phyloP scores from a whole-genome alignment of 2,888 invertebrate species.

The Euspilapteryx auroguttella region DNA sequence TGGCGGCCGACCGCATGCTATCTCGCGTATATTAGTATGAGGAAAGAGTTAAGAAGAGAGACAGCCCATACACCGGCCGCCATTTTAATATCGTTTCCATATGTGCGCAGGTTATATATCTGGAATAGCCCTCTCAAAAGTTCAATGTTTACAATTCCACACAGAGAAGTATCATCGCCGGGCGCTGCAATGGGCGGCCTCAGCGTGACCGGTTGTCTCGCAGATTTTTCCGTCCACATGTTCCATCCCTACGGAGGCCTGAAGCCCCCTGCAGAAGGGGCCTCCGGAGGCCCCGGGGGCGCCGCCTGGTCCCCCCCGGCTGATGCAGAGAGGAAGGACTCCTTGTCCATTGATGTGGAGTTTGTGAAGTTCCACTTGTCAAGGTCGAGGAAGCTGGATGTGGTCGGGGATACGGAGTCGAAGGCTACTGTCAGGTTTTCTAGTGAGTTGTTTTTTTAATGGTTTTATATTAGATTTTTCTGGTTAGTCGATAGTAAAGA shows the following conservation, averaged over 20 bases:
- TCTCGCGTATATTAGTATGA: too few species aligned
- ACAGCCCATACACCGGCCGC: too few species aligned
- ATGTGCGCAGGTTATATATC: too few species aligned
- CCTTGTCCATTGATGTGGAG: constrained; percentile 93
- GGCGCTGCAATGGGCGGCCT: constrained; percentile 76
- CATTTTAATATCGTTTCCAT: neutral
- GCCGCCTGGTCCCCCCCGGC: constrained; percentile 86
- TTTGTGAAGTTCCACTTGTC: constrained; percentile 96
- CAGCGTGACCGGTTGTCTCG: constrained; percentile 93
- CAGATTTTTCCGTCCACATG: constrained; percentile 96
- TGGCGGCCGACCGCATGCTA: too few species aligned
- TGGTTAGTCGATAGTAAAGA: too few species aligned
- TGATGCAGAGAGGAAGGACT: constrained; percentile 91
- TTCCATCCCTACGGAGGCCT: constrained; percentile 98
- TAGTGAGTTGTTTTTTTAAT: constrained; percentile 55
- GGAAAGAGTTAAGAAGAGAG: too few species aligned
- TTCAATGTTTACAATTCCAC: neutral
- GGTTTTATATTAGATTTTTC: constrained; percentile 1
- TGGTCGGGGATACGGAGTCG: constrained; percentile 69
- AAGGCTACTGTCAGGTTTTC: constrained; percentile 91
- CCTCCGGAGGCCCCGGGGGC: too few species aligned
- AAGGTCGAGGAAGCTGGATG: constrained; percentile 85
- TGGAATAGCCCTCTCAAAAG: neutral
- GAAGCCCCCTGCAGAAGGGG: constrained; percentile 80
- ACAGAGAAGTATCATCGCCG: constrained; percentile 2